These are phyloP conservation scores for Cheiracanthium punctorium DNA, from an alignment of 2,888 invertebrate species.

Conservation along the genomic window DNA sequence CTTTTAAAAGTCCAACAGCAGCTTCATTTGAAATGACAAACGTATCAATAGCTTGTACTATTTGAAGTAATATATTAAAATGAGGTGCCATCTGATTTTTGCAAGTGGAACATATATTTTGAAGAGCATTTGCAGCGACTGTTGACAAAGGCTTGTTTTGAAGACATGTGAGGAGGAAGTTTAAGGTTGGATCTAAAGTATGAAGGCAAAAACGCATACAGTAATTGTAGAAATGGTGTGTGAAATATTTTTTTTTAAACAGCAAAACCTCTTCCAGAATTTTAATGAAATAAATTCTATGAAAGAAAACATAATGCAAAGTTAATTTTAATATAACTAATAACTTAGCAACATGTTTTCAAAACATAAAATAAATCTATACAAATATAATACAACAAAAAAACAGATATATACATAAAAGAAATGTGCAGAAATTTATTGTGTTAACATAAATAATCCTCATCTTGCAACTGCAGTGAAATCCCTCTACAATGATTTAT, in stretches of 20 bases:
- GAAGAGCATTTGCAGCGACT: constrained; percentile 88
- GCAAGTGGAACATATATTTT: constrained; percentile 90
- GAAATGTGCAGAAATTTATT: too few relatives aligned
- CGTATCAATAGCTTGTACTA: constrained; percentile 84
- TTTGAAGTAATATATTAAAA: constrained; percentile 83
- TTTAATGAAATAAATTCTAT: constrained; percentile 1
- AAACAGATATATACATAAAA: too few relatives aligned
- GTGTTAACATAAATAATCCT: too few relatives aligned
- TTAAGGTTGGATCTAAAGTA: constrained; percentile 84
- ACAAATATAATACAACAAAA: too few relatives aligned
- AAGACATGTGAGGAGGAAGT: constrained; percentile 85
- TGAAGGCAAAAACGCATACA: background rate
- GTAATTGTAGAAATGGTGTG: background rate
- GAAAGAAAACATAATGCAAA: background rate
- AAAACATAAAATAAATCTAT: too few relatives aligned
- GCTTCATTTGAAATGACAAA: constrained; percentile 85
- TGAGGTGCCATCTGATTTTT: constrained; percentile 85
- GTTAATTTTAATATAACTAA: constrained; percentile 76
- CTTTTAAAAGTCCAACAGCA: constrained; percentile 85
- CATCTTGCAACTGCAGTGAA: too few relatives aligned
- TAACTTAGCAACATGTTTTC: too few relatives aligned
- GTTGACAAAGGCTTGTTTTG: constrained; percentile 84
- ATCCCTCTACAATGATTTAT: too few relatives aligned
- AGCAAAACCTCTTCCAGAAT: constrained; percentile 1
- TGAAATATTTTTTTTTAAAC: background rate